Evolutionary conservation across 2,888 invertebrate genomes (phyloP).

Genomic region (Chymomyza amoena): DNA sequence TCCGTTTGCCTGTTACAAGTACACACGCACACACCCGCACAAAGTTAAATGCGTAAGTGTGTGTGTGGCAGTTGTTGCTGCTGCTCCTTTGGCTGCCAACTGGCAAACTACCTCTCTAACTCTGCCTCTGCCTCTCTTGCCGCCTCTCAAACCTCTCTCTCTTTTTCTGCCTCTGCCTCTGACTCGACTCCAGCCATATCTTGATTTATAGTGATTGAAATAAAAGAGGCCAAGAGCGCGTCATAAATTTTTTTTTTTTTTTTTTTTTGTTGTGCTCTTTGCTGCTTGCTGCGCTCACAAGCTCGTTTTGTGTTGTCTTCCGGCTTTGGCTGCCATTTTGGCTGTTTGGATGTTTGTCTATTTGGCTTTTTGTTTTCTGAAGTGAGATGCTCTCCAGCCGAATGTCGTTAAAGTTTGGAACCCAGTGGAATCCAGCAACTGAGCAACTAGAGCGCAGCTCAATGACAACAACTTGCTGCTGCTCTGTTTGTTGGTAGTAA

Average conservation of each 20-base stretch:
- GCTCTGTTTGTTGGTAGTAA: slow-evolving; percentile 62
- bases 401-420: neutral
- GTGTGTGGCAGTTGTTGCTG: slow-evolving; percentile 24
- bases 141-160: too few relatives aligned
- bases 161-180: neutral
- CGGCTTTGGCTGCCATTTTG: slow-evolving; percentile 45
- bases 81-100: slow-evolving; percentile 28
- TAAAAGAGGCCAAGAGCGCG: slow-evolving; percentile 72
- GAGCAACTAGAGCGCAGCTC: slow-evolving; percentile 20
- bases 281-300: neutral
- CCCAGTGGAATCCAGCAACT: slow-evolving; percentile 42
- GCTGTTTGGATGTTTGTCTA: slow-evolving; percentile 8
- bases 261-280: slow-evolving; percentile 47
- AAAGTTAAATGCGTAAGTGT: slow-evolving; percentile 19
- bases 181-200: slow-evolving; percentile 56
- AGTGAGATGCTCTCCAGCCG: slow-evolving; percentile 35
- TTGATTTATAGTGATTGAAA: slow-evolving; percentile 75
- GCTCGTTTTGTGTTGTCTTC: slow-evolving; percentile 63
- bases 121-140: neutral
- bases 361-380: slow-evolving; percentile 59
- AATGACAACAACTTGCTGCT: slow-evolving; percentile 21
- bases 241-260: slow-evolving; percentile 70
- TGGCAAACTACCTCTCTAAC: slow-evolving; percentile 1
- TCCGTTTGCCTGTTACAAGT: slow-evolving; percentile 50
- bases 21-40: slow-evolving; percentile 19